Evolutionary conservation across 2,797 vertebrate genomes (phyloP).

Genomic region (Argya squamiceps): DNA sequence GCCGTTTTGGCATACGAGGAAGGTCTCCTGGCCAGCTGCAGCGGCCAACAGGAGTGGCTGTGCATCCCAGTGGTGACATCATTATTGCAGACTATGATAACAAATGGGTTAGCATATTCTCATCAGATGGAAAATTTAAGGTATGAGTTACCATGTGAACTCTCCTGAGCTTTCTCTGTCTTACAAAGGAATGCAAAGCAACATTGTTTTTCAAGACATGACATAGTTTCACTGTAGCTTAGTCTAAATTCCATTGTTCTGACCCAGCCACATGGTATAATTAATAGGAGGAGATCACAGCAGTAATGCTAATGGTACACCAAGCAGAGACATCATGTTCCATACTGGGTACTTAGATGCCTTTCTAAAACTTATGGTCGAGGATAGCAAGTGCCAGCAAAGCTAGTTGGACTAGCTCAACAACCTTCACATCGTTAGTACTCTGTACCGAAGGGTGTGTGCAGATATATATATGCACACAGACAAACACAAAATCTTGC

Average conservation of each 20-base stretch:
- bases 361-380: neutral
- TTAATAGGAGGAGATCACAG: neutral
- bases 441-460: neutral
- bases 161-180: neutral
- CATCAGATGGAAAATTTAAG: conserved; percentile 97
- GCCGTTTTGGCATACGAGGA: conserved; percentile 93
- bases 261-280: neutral
- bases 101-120: conserved; percentile 99
- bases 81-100: conserved; percentile 99
- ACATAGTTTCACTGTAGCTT: neutral
- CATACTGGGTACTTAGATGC: neutral
- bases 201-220: neutral
- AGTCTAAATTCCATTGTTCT: neutral
- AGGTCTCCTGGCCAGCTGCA: conserved; percentile 94
- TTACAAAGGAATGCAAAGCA: neutral
- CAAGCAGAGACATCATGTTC: neutral
- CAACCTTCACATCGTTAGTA: neutral
- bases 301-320: neutral
- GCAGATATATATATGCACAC: neutral
- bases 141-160: conserved; percentile 68
- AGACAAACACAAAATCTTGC: neutral
- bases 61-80: conserved; percentile 95
- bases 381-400: neutral
- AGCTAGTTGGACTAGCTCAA: neutral
- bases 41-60: conserved; percentile 94